Evolutionary conservation across 1,140 invertebrate species (phyloP).

Genomic region (Sipha flava): DNA sequence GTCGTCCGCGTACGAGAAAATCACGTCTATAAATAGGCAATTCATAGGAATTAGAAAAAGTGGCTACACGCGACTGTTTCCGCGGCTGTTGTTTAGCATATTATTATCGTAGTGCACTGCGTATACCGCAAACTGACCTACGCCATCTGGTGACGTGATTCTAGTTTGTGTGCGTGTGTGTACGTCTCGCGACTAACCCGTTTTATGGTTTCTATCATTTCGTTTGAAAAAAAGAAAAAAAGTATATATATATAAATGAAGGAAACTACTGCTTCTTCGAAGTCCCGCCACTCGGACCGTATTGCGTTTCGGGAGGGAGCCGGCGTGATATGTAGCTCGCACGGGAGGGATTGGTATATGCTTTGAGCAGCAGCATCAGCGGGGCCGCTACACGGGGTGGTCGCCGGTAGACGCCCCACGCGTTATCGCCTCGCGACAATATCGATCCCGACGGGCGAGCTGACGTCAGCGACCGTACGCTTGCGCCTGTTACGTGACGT

Average conservation of each 20-base stretch:
- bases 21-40: background rate
- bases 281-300: too few species aligned
- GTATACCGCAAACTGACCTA: constrained; percentile 36
- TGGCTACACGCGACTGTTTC: background rate
- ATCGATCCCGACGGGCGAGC: constrained; percentile 34
- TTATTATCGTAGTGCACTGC: background rate
- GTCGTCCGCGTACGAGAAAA: background rate
- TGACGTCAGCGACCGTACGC: constrained; percentile 38
- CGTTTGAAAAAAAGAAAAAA: background rate
- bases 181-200: background rate
- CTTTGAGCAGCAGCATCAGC: background rate
- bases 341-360: too few species aligned
- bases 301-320: too few species aligned
- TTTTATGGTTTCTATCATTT: background rate
- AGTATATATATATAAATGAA: background rate
- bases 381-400: too few species aligned
- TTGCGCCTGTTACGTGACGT: constrained; percentile 23
- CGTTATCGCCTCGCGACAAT: background rate
- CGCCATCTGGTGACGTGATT: constrained; percentile 38
- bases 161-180: background rate
- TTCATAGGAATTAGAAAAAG: background rate
- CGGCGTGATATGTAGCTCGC: too few species aligned
- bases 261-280: background rate
- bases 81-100: background rate
- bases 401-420: background rate